Evolutionary conservation across 2,113 vertebrate genomes (phyloP).

Genomic region (Turnix velox): DNA sequence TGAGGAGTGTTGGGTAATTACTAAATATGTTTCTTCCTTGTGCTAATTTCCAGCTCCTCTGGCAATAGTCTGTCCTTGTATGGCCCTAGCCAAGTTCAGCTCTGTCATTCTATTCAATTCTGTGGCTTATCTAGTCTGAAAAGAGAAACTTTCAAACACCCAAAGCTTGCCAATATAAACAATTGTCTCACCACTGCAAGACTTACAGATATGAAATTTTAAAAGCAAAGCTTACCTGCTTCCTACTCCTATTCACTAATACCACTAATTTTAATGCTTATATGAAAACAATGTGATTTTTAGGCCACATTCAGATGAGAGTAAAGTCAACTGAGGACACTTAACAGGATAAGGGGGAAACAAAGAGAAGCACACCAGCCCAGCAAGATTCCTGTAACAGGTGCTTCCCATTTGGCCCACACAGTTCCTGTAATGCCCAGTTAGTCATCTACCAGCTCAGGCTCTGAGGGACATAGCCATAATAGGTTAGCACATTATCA

Average conservation of each 20-base stretch:
- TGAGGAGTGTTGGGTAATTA: constrained; percentile 18
- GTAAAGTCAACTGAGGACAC: neutral
- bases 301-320: neutral
- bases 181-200: neutral
- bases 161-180: neutral
- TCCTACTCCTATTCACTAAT: neutral
- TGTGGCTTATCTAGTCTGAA: neutral
- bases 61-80: neutral
- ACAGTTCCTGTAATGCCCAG: neutral
- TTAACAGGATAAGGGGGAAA: neutral
- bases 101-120: neutral
- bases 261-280: neutral
- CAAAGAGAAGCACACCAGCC: neutral
- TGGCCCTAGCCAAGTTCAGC: neutral
- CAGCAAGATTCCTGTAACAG: neutral
- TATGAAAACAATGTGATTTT: neutral
- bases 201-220: neutral
- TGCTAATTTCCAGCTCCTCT: constrained; percentile 27
- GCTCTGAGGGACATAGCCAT: neutral
- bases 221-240: neutral
- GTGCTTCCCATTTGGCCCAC: neutral
- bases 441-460: neutral
- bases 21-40: constrained; percentile 6
- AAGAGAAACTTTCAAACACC: neutral
- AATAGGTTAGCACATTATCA: neutral